Base-by-base conservation (phyloP, 35 echinoderm and acorn worm species). In the Diadema setosum region DNA sequence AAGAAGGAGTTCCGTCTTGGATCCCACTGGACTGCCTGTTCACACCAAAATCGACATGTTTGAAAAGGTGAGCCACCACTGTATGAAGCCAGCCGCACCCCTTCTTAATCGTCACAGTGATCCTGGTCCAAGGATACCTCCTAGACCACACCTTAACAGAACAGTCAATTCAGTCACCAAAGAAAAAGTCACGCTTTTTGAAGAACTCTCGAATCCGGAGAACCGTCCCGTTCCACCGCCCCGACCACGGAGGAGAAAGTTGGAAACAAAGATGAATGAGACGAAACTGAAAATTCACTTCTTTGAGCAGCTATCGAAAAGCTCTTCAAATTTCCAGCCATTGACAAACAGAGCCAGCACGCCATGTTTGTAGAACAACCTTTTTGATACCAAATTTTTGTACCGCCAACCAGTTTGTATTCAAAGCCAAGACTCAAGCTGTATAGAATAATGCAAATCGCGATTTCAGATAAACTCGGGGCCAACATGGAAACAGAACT, bases 201-300 rank as follows among this genome's bases (percentile, higher is more conserved):
- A 90, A 55, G 88, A 90, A 41, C 82, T 90, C 17, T 70, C 80
- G 5, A 69, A 64, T 41, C 73, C 60, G 15, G 73, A 78, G 44
- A 65, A 41, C 57, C 30, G 40, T 41, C 36, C 33, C 56, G 48
- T 27, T 11, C 80, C 80, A 15, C 46, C 57, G 20, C 75, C 75
- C 21, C 81, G 55, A 27, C 88, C 88, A 12, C 60, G 88, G 37
- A 65, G 88, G 42, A 55, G 80, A 17, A 81, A 83, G 45, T 58
- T 45, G 25, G 82, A 81, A 27, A 52, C 80, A 33, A 81, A 90
- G 69, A 65, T 48, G 42, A 90, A 81, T 27, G 80, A 70, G 35
- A 91, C 90, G 18, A 78, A 85, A 52, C 84, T 83, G 20, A 91
- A 91, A 80, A 86, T 91, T 27, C 75, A 74, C 45, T 91, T 91